phyloP scores from a whole-genome alignment of 2,113 vertebrate species.

The Sakesphorus luctuosus region DNA sequence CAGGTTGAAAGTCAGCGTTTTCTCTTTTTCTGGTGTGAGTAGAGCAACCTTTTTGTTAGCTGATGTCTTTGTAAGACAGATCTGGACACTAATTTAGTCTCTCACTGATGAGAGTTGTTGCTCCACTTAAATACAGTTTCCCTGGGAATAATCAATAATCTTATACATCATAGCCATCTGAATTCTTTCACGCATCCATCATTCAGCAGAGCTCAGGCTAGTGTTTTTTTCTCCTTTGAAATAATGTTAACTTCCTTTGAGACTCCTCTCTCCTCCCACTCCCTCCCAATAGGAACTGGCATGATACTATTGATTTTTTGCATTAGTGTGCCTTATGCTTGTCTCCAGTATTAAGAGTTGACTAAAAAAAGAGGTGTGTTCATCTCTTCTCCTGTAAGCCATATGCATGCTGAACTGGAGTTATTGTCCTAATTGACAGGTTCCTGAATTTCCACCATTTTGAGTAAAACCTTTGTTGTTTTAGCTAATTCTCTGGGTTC shows the following conservation, averaged over 20 bases:
- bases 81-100: constrained; percentile 16
- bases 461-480: neutral
- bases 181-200: constrained; percentile 21
- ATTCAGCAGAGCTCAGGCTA: neutral
- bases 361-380: neutral
- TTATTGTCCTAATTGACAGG: neutral
- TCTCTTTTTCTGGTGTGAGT: neutral
- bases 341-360: neutral
- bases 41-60: constrained; percentile 20
- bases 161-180: neutral
- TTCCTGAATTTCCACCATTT: constrained; percentile 16
- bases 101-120: constrained; percentile 15
- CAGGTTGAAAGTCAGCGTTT: neutral
- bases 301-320: neutral
- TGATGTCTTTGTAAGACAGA: constrained; percentile 29
- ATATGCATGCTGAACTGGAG: neutral
- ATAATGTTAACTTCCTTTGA: constrained; percentile 25
- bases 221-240: neutral
- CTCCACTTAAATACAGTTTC: constrained; percentile 46
- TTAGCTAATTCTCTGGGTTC: neutral
- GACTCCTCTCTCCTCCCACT: neutral
- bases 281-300: neutral
- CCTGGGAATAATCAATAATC: constrained; percentile 31
- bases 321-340: neutral
- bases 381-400: neutral